Evolutionary conservation across 2,797 vertebrate genomes (phyloP), one percentile per base, ranked within the genome.

Genomic region (Paedocypris micromegethes): DNA sequence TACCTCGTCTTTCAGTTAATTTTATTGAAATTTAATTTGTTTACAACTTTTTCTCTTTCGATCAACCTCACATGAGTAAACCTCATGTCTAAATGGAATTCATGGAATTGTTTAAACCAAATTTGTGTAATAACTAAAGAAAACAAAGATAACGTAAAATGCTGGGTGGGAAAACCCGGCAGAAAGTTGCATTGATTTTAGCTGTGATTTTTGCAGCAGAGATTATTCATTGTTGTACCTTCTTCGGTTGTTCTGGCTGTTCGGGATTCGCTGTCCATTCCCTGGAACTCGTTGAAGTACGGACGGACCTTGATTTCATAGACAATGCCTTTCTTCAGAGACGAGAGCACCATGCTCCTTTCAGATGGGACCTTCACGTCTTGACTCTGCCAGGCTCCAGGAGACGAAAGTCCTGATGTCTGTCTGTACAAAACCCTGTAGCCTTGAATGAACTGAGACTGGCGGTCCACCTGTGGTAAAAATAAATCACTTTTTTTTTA

Each of bases 221-320:
- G 23, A 23, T 23, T 23, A 6, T 4, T 47, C 6, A 59, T 3
- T 4, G 1, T 2, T 48, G 45, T 85, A 98, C 96, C 96, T 93
- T 98, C 96, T 65, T 98, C 96, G 0, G 91, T 92, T 6, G 96
- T 99, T 67, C 93, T 90, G 1, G 93, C 92, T 0, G 91, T 93
- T 85, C 94, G 93, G 44, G 95, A 92, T 73, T 98, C 97, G 41
- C 96, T 97, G 85, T 99, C 97, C 91, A 97, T 96, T 73, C 96
- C 97, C 75, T 98, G 97, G 81, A 99, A 99, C 73, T 99, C 97
- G 64, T 99, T 99, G 87, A 99, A 99, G 75, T 95, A 99, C 0
- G 97, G 97, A 2, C 96, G 92, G 40, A 96, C 94, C 84, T 99
- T 99, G 76, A 98, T 92, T 83, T 99, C 97, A 0, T 98, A 98